Percentiles rank a stretch among this genome's conserved stretches.
These are phyloP conservation scores for Staurois parvus DNA, from an alignment of 2,797 vertebrate genomes.

Conservation along the genomic window DNA sequence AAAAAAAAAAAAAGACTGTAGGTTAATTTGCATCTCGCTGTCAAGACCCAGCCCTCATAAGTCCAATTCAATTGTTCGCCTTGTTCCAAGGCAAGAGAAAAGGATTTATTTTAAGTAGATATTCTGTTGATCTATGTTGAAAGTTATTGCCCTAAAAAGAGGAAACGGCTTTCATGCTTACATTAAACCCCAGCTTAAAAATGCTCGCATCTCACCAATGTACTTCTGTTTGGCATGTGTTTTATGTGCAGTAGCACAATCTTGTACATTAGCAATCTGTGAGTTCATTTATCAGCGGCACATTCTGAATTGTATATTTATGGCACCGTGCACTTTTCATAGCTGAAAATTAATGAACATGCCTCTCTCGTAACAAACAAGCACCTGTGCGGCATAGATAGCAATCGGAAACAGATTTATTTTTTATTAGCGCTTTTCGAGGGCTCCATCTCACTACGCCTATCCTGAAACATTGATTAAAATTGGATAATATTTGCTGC, in stretches of 20 bases:
- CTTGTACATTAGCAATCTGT: conserved; percentile 98
- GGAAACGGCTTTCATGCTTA: conserved; percentile 71
- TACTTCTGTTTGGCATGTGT: conserved; percentile 87
- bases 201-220: conserved; percentile 83
- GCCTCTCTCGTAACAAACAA: conserved; percentile 99
- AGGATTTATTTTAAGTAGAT: conserved; percentile 69
- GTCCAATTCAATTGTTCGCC: conserved; percentile 53
- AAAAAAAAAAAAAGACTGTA: conserved; percentile 14
- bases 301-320: conserved; percentile 97
- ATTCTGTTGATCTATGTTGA: conserved; percentile 73
- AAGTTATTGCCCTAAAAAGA: conserved; percentile 77
- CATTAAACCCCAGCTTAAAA: conserved; percentile 76
- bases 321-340: conserved; percentile 98
- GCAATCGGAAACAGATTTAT: conserved; percentile 99
- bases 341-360: conserved; percentile 99
- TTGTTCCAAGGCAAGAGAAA: conserved; percentile 43
- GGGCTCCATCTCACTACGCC: conserved; percentile 85
- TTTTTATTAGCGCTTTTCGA: conserved; percentile 97
- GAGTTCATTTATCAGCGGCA: conserved; percentile 98
- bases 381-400: conserved; percentile 99
- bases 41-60: conserved; percentile 49
- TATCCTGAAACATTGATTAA: conserved; percentile 71
- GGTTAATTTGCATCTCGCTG: conserved; percentile 44
- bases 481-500: conserved; percentile 66
- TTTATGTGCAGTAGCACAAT: conserved; percentile 86